phyloP scores from a whole-genome alignment of 2,113 vertebrate species.

The Pterocles burchelli region DNA sequence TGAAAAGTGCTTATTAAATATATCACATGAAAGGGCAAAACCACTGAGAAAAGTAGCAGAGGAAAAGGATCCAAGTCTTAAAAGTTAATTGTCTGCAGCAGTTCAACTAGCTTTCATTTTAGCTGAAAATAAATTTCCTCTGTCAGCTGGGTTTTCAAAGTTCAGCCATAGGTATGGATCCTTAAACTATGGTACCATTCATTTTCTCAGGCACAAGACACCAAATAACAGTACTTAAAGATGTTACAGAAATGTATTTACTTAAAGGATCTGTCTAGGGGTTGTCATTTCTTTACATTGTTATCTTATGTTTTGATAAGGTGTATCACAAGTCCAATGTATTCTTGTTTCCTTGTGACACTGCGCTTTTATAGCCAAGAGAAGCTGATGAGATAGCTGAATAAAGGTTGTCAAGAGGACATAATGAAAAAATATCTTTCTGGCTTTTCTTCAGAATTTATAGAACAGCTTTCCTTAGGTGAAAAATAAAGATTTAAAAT shows the following conservation, averaged over 20 bases:
- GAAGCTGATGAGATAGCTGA: constrained; percentile 9
- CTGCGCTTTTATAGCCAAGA: constrained; percentile 16
- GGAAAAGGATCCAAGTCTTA: not conserved
- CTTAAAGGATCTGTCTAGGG: constrained; percentile 32
- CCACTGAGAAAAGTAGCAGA: not conserved
- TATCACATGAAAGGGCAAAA: not conserved
- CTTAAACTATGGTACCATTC: not conserved
- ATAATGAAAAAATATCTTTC: constrained; percentile 13
- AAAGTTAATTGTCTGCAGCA: not conserved
- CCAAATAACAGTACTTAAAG: constrained; percentile 2
- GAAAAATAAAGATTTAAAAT: constrained; percentile 26
- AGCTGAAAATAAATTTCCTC: constrained; percentile 13
- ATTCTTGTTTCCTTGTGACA: constrained; percentile 17
- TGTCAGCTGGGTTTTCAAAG: not conserved
- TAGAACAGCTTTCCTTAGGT: not conserved
- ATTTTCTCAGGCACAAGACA: not conserved
- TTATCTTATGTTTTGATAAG: constrained; percentile 43
- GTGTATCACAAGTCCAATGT: constrained; percentile 12
- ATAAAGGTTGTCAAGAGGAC: not conserved
- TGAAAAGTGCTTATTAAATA: not conserved
- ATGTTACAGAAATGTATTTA: constrained; percentile 36
- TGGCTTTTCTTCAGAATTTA: not conserved
- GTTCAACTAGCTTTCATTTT: not conserved
- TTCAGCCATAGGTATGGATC: not conserved
- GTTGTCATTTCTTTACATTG: constrained; percentile 44